These are phyloP conservation scores for Alligator sinensis DNA, from an alignment of 2,113 vertebrate species.

Conservation along the genomic window DNA sequence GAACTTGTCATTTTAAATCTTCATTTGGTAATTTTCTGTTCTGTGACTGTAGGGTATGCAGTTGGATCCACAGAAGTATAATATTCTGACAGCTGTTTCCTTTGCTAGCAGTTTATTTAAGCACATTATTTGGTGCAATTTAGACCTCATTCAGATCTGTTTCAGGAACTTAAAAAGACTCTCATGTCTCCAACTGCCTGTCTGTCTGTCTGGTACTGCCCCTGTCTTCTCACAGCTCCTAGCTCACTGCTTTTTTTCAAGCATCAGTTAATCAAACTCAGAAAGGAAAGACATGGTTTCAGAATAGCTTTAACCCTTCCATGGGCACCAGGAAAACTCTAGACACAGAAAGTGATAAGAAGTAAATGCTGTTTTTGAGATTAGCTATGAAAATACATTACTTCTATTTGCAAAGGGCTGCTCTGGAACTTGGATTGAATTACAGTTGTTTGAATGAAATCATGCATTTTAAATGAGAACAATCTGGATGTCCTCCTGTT, in stretches of 20 bases:
- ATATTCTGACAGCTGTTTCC: slow-evolving; percentile 70
- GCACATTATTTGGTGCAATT: slow-evolving; percentile 70
- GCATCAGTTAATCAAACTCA: slow-evolving; percentile 43
- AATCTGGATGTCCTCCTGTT: not conserved
- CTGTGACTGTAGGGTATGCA: slow-evolving; percentile 65
- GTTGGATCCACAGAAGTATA: slow-evolving; percentile 61
- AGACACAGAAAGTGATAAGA: slow-evolving; percentile 44
- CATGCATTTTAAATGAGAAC: slow-evolving; percentile 7
- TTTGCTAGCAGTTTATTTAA: slow-evolving; percentile 73
- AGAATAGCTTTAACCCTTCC: slow-evolving; percentile 70
- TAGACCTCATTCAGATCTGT: slow-evolving; percentile 59
- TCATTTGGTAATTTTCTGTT: slow-evolving; percentile 64
- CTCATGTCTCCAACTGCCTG: slow-evolving; percentile 32
- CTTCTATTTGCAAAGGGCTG: slow-evolving; percentile 11
- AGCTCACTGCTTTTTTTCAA: slow-evolving; percentile 36
- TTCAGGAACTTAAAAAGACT: slow-evolving; percentile 69
- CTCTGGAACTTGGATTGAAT: slow-evolving; percentile 39
- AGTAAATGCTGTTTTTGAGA: slow-evolving; percentile 46
- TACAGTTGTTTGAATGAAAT: slow-evolving; percentile 32
- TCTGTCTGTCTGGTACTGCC: slow-evolving; percentile 52
- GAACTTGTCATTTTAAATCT: slow-evolving; percentile 65
- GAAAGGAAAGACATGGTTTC: slow-evolving; percentile 34
- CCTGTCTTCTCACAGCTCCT: slow-evolving; percentile 37
- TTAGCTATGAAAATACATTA: not conserved
- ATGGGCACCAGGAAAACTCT: slow-evolving; percentile 46